Conservation (phyloP, 1,140 invertebrate genomes). For the Sinella curviseta region DNA sequence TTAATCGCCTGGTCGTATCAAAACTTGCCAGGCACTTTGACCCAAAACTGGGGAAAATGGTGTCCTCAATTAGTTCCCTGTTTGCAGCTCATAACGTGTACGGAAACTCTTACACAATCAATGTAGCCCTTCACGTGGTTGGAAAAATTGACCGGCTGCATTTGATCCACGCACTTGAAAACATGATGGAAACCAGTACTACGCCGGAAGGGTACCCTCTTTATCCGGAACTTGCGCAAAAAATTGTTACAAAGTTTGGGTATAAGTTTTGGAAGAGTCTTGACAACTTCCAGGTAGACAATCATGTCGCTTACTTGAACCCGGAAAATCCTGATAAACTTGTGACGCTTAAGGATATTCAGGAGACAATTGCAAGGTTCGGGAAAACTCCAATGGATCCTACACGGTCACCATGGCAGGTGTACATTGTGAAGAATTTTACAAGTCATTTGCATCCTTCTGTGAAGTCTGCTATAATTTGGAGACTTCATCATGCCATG, state of each 20-base stretch:
- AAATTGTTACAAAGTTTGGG: conserved; percentile 14
- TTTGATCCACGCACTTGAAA: background rate
- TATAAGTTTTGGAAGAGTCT: conserved; percentile 3
- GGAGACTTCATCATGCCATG: background rate
- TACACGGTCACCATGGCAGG: background rate
- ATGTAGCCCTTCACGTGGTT: background rate
- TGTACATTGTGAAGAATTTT: conserved; percentile 15
- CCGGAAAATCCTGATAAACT: background rate
- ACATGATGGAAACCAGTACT: background rate
- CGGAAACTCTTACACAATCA: conserved; percentile 6
- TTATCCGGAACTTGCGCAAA: conserved; percentile 3
- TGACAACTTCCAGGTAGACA: background rate
- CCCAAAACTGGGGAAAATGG: conserved; percentile 5
- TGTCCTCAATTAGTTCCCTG: background rate
- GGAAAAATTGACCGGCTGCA: background rate
- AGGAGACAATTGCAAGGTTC: background rate
- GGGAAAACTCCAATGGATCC: conserved; percentile 9
- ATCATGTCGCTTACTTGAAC: conserved; percentile 4
- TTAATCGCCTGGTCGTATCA: background rate
- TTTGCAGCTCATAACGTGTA: conserved; percentile 10
- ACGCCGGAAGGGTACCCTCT: background rate
- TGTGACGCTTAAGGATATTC: background rate
- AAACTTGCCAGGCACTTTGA: background rate
- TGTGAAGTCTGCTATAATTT: conserved; percentile 10
- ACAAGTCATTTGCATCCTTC: background rate